Base-by-base conservation (phyloP, 92 coral and sea anemone genomes). In the Phymanthus crucifer region DNA sequence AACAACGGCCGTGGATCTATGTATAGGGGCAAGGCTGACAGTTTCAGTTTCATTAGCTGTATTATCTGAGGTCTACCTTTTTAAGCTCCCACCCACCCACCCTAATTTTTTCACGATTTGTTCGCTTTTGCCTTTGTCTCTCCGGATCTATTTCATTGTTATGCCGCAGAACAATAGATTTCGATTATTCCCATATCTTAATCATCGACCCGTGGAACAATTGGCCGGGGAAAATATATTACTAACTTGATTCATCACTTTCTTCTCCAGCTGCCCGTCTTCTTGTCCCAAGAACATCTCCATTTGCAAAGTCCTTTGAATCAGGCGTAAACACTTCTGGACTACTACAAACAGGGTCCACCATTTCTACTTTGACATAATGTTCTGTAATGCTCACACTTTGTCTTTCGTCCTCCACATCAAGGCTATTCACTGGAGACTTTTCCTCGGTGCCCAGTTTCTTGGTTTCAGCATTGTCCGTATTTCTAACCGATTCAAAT, bases 341-440 rank as follows among this genome's bases (percentile, higher is more conserved):
- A 57, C 83, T 88, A 1, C 54, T 78, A 45, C 64, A 87, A 16
- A 90, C 67, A 37, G 77, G 82, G 34, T 92, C 94, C 12, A 87
- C 48, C 38, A 90, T 73, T 65, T 92, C 97, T 33, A 92, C 97
- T 40, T 92, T 92, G 43, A 92, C 87, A 73, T 92, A 92, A 77
- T 92, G 85, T 72, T 92, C 97, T 12, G 92, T 92, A 66, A 84
- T 81, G 58, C 91, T 90, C 17, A 84, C 89, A 27, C 74, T 80
- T 48, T 71, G 84, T 40, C 80, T 72, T 17, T 72, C 76, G 8
- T 77, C 68, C 21, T 40, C 70, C 64, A 61, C 83, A 66, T 83
- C 81, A 40, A 43, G 65, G 9, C 13, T n/a, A n/a, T 27, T 70
- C 29, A 35, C 37, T 0, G 47, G 40, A 21, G 17, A 12, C 36